phyloP scores from a whole-genome alignment of 2,888 invertebrate genomes.

The Catocala nupta region DNA sequence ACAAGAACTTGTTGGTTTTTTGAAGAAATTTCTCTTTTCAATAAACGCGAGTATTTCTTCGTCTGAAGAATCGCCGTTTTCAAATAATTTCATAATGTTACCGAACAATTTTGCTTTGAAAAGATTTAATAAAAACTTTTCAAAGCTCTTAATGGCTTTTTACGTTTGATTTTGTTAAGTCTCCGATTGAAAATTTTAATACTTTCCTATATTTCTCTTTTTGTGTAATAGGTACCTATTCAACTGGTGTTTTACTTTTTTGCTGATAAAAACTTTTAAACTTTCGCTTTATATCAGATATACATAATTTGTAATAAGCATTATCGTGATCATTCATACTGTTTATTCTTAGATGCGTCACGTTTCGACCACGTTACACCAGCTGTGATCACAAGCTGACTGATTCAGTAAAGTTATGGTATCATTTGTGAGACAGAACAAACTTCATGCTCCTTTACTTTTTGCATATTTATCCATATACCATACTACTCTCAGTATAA shows the following conservation, averaged over 20 bases:
- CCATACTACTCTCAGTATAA: too few species aligned
- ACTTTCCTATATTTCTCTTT: constrained; percentile 9
- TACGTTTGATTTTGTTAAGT: constrained; percentile 48
- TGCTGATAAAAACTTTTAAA: background rate
- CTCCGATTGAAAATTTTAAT: constrained; percentile 37
- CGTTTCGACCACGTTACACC: too few species aligned
- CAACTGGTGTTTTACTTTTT: background rate
- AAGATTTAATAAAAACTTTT: constrained; percentile 52
- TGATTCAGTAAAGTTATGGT: too few species aligned
- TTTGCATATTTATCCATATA: too few species aligned
- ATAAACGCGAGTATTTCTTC: constrained; percentile 24
- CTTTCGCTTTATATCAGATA: too few species aligned
- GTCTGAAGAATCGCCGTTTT: constrained; percentile 27
- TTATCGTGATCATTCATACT: too few species aligned
- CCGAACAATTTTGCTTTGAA: constrained; percentile 41
- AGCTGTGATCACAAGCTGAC: too few species aligned
- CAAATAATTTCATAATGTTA: constrained; percentile 46
- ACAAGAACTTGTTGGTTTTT: constrained; percentile 10
- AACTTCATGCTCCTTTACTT: too few species aligned
- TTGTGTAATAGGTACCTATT: background rate
- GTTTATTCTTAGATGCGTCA: too few species aligned
- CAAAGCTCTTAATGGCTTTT: constrained; percentile 48
- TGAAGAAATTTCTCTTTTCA: constrained; percentile 21
- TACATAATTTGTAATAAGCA: too few species aligned
- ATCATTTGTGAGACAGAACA: too few species aligned